These are phyloP conservation scores for Periophthalmodon schlosseri DNA, from an alignment of 2,113 vertebrate genomes.

Conservation along the genomic window DNA sequence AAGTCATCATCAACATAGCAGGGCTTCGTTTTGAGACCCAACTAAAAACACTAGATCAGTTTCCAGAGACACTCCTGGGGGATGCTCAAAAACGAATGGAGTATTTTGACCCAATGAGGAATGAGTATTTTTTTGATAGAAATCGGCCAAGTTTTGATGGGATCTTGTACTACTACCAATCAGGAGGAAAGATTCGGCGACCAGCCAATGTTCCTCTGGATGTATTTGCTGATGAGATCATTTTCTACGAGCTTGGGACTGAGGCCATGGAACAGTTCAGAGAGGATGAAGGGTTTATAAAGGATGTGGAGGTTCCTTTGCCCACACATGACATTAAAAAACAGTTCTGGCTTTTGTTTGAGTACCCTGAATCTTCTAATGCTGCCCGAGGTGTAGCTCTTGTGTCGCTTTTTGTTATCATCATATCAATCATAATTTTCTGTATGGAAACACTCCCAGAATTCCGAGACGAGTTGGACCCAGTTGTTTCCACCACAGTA, in stretches of 20 bases:
- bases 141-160: constrained; percentile 97
- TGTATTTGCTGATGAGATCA: constrained; percentile 92
- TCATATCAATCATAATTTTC: constrained; percentile 96
- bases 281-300: constrained; percentile 95
- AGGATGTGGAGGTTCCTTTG: constrained; percentile 86
- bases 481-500: constrained; percentile 40
- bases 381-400: constrained; percentile 90
- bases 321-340: constrained; percentile 86
- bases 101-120: constrained; percentile 98
- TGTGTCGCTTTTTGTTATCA: constrained; percentile 91
- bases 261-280: constrained; percentile 95
- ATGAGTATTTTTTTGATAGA: constrained; percentile 96
- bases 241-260: constrained; percentile 90
- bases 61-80: constrained; percentile 91
- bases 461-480: constrained; percentile 86
- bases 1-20: constrained; percentile 94
- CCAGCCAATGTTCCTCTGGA: constrained; percentile 93
- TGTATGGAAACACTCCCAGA: constrained; percentile 95
- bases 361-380: constrained; percentile 94
- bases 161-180: constrained; percentile 97
- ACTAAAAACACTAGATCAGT: constrained; percentile 89
- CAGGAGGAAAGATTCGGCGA: constrained; percentile 90
- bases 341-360: constrained; percentile 96
- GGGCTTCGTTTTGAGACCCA: constrained; percentile 93
- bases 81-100: constrained; percentile 88